Evolutionary conservation across 2,888 invertebrate species (phyloP).

Genomic region (Drosophila peninsularis): DNA sequence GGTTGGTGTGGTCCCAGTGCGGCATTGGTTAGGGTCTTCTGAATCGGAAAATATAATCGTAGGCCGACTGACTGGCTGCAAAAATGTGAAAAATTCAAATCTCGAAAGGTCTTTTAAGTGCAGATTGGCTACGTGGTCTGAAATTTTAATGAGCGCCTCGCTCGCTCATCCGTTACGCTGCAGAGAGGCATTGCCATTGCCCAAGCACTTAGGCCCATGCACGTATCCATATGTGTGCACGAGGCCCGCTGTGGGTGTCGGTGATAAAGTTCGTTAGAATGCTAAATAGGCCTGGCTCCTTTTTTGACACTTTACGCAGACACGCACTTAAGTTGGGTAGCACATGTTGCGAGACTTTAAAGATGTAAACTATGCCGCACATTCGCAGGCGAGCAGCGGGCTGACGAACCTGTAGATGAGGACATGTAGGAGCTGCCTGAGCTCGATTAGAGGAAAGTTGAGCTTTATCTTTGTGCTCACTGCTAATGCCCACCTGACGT

Average conservation of each 20-base stretch:
- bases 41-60: conserved; percentile 40
- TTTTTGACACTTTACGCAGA: conserved; percentile 50
- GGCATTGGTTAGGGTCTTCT: conserved; percentile 19
- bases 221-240: conserved; percentile 42
- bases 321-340: neutral
- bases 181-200: conserved; percentile 37
- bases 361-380: conserved; percentile 3
- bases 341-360: conserved; percentile 6
- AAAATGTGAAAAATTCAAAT: conserved; percentile 77
- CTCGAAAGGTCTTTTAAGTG: conserved; percentile 76
- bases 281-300: conserved; percentile 59
- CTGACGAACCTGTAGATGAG: conserved; percentile 8
- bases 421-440: neutral
- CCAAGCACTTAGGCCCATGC: conserved; percentile 59
- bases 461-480: conserved; percentile 48
- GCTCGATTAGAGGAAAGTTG: conserved; percentile 55
- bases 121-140: conserved; percentile 74
- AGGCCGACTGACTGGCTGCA: conserved; percentile 41
- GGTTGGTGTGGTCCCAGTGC: conserved; percentile 5
- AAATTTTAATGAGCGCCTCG: conserved; percentile 73
- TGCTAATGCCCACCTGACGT: conserved; percentile 37
- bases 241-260: conserved; percentile 25
- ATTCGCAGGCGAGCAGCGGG: neutral
- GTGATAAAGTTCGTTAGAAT: conserved; percentile 66
- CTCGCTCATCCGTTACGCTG: conserved; percentile 25